phyloP scores from a whole-genome alignment of 2,888 invertebrate species.

The Ophion ventricosus region DNA sequence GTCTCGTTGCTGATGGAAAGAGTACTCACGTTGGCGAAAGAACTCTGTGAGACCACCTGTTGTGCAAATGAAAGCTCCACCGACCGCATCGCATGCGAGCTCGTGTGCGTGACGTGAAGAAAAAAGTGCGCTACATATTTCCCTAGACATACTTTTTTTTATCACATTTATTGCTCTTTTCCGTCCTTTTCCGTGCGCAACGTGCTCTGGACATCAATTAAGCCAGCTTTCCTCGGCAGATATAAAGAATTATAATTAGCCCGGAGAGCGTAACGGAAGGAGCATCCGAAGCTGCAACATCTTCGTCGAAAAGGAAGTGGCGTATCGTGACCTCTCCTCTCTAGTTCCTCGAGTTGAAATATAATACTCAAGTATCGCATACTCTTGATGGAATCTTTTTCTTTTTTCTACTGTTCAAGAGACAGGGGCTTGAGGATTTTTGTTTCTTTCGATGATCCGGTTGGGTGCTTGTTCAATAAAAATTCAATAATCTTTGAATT shows the following conservation, averaged over 20 bases:
- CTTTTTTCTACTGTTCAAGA: not conserved
- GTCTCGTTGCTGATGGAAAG: conserved; percentile 46
- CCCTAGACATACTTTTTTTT: not conserved
- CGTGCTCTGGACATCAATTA: conserved; percentile 43
- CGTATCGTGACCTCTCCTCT: conserved; percentile 4
- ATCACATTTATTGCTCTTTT: conserved; percentile 15
- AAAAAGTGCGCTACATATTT: conserved; percentile 20
- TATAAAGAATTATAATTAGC: conserved; percentile 64
- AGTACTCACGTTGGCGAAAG: conserved; percentile 59
- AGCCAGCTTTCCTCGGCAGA: conserved; percentile 19
- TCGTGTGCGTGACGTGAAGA: conserved; percentile 45
- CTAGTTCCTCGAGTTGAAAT: not conserved
- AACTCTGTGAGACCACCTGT: conserved; percentile 66
- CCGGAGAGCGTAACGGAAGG: conserved; percentile 38
- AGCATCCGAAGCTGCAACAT: conserved; percentile 16
- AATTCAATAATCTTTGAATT: not conserved
- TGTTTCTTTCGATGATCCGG: not conserved
- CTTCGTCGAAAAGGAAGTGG: not conserved
- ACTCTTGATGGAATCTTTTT: not conserved
- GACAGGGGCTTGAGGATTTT: not conserved
- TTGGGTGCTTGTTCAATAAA: not conserved
- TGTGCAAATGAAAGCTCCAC: conserved; percentile 59
- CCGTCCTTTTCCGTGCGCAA: conserved; percentile 3
- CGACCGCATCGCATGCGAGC: conserved; percentile 42
- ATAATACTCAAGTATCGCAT: not conserved